Evolutionary conservation across 2,888 invertebrate species (phyloP).

Genomic region (Pyrrhosoma nymphula): DNA sequence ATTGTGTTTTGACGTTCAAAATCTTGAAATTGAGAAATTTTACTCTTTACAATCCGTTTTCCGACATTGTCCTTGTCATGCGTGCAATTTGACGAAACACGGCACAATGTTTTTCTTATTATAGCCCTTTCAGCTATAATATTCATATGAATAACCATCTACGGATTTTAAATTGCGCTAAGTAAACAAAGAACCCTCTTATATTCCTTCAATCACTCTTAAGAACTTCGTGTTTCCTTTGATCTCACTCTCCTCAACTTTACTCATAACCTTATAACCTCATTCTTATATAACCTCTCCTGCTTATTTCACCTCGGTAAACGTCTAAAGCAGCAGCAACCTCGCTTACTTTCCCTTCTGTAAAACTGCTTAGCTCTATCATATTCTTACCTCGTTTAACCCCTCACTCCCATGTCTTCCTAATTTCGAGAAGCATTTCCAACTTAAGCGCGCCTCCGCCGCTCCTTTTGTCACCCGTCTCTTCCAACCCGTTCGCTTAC

Average conservation of each 20-base stretch:
- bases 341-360: slow-evolving; percentile 19
- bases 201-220: not conserved
- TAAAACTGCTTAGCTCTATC: not conserved
- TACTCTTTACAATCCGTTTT: no score
- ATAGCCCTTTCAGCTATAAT: no score
- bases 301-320: not conserved
- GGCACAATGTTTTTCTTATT: no score
- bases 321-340: not conserved
- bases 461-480: no score
- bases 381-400: not conserved
- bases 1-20: no score
- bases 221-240: not conserved
- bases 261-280: not conserved
- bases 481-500: no score
- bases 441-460: not conserved
- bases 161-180: no score
- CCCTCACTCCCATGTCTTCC: not conserved
- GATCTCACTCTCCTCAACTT: not conserved
- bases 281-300: not conserved
- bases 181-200: no score
- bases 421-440: not conserved
- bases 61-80: no score
- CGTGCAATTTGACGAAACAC: no score
- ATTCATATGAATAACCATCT: no score
- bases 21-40: no score